phyloP scores from a whole-genome alignment of 2,113 vertebrate genomes.

The Archocentrus centrarchus region DNA sequence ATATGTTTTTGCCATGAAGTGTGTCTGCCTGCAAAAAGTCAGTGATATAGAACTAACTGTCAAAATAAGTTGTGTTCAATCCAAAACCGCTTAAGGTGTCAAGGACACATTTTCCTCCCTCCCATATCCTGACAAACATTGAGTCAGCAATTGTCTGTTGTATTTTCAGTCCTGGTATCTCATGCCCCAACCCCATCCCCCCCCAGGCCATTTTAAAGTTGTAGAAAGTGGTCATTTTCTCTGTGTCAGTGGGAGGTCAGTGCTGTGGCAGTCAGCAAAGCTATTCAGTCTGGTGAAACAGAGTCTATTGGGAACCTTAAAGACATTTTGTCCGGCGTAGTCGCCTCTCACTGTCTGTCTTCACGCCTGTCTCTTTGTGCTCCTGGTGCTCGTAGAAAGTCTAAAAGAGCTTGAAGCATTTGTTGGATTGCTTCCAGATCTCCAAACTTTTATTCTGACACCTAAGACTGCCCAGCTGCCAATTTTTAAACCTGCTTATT shows the following conservation, averaged over 20 bases:
- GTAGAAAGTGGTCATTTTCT: slow-evolving; percentile 77
- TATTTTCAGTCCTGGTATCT: slow-evolving; percentile 60
- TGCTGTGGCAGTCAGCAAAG: slow-evolving; percentile 64
- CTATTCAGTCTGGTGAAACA: slow-evolving; percentile 55
- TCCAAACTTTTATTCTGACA: slow-evolving; percentile 32
- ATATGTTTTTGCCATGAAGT: slow-evolving; percentile 39
- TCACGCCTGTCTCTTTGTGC: slow-evolving; percentile 27
- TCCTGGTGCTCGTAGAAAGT: slow-evolving; percentile 23
- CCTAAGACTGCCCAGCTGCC: slow-evolving; percentile 24
- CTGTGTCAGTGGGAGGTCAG: slow-evolving; percentile 72
- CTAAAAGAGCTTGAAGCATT: slow-evolving; percentile 28
- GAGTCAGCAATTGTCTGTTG: slow-evolving; percentile 76
- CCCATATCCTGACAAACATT: slow-evolving; percentile 75
- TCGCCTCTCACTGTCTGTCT: slow-evolving; percentile 46
- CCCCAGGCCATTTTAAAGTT: slow-evolving; percentile 69
- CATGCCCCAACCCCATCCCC: slow-evolving; percentile 27
- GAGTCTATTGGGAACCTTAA: slow-evolving; percentile 64
- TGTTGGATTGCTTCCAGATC: slow-evolving; percentile 41
- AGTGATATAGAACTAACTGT: slow-evolving; percentile 75
- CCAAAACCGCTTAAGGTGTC: slow-evolving; percentile 76
- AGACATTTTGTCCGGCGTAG: slow-evolving; percentile 58
- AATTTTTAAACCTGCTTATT: slow-evolving; percentile 2
- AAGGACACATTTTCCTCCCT: slow-evolving; percentile 70
- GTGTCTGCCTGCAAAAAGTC: slow-evolving; percentile 57
- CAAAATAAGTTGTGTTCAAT: slow-evolving; percentile 75